These are phyloP conservation scores for Hymenochirus boettgeri DNA, from an alignment of 2,113 vertebrate genomes.

Conservation along the genomic window DNA sequence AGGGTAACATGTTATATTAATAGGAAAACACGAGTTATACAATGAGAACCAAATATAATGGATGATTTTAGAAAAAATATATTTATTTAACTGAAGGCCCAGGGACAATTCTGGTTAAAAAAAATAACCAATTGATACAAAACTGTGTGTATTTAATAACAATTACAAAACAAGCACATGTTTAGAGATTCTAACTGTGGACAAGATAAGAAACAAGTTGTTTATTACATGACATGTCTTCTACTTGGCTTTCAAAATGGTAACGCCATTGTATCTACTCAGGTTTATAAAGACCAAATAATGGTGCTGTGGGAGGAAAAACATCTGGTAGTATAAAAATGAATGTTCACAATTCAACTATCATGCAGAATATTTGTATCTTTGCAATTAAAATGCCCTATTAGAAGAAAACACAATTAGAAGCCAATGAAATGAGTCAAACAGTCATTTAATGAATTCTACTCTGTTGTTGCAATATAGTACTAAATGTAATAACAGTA, in stretches of 20 bases:
- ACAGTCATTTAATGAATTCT: neutral
- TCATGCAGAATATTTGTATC: neutral
- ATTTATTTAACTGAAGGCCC: no score
- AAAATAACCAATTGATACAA: no score
- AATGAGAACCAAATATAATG: no score
- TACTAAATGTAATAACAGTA: no score
- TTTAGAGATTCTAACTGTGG: no score
- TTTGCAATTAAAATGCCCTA: neutral
- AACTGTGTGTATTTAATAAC: no score
- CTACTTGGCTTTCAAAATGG: neutral
- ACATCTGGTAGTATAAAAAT: slow-evolving; percentile 11
- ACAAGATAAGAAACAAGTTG: neutral
- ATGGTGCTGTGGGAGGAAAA: neutral
- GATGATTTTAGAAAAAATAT: no score
- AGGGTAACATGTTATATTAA: no score
- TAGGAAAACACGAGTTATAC: no score
- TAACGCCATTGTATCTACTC: neutral
- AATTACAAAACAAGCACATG: no score
- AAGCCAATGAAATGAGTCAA: neutral
- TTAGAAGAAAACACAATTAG: neutral
- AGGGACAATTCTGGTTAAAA: no score
- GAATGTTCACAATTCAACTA: neutral
- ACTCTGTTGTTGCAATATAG: no score
- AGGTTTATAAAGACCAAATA: slow-evolving; percentile 1
- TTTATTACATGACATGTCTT: neutral